These are phyloP conservation scores for Drosophila sproati DNA, from an alignment of 1,140 invertebrate genomes.

Conservation along the genomic window DNA sequence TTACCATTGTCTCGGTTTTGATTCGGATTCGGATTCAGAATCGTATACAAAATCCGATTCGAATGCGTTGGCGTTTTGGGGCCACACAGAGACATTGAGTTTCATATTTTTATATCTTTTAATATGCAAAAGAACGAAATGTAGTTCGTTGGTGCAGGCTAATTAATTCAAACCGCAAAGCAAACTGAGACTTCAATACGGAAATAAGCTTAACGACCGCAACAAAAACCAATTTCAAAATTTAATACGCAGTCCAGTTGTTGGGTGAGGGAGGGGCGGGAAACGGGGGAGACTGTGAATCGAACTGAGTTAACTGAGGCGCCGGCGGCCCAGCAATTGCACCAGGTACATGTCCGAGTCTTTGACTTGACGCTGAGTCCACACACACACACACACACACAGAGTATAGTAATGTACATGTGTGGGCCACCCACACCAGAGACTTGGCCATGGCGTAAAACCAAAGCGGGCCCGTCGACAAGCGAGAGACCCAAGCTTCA, in stretches of 20 bases:
- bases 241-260: conserved; percentile 57
- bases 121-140: conserved; percentile 66
- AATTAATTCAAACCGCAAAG: conserved; percentile 79
- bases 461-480: conserved; percentile 53
- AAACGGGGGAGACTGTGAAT: conserved; percentile 26
- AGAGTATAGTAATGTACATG: not conserved
- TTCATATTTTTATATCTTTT: conserved; percentile 18
- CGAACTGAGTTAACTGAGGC: conserved; percentile 49
- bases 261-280: not conserved
- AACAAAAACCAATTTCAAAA: conserved; percentile 74
- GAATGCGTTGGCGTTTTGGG: conserved; percentile 69
- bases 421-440: conserved; percentile 73
- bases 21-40: conserved; percentile 52
- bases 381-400: not conserved
- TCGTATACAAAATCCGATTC: conserved; percentile 44
- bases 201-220: conserved; percentile 77
- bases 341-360: conserved; percentile 47
- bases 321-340: conserved; percentile 73
- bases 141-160: conserved; percentile 55
- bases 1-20: conserved; percentile 71
- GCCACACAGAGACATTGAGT: conserved; percentile 54
- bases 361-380: conserved; percentile 19
- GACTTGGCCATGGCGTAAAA: conserved; percentile 42
- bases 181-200: conserved; percentile 71
- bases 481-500: conserved; percentile 52